Base-by-base conservation (phyloP, 1,140 invertebrate species). In the Polypedilum pembai region DNA sequence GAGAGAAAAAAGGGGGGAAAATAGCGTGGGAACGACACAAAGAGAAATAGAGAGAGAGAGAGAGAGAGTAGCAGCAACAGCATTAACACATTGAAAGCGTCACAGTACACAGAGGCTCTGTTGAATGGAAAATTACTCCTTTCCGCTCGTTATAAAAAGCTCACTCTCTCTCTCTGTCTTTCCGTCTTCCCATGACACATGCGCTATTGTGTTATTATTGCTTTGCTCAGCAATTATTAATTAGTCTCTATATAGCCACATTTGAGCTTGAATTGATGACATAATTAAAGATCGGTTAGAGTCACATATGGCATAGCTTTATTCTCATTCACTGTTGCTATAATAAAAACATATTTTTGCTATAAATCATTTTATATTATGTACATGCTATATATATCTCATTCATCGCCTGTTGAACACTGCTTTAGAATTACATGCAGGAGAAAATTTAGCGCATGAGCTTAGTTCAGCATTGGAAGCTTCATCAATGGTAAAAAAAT, bases 11-110 rank as follows among this genome's bases (percentile, higher is more conserved):
- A 33, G 5, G 24, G 24, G 24, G 4, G n/a, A 15, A 56, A 56
- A 56, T n/a, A 56, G 45, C 45, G 45, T 56, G 45, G 45, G 45
- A 56, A 56, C 12, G 45, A 33, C 5, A 33, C 24, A 33, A 33
- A 33, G 24, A 33, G 24, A 33, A 5, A 33, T 1, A 33, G 24
- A 33, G 24, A 33, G 24, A 33, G 24, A 33, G 24, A 33, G 24
- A 33, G 24, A 33, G 2, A 33, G 24, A 33, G 12, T 12, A 15
- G n/a, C 45, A 56, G 45, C 45, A 56, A 56, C 45, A 56, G 12
- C 45, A 56, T 56, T 56, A 56, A 56, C 45, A 56, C 45, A 56
- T 56, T 56, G 45, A 56, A 56, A 56, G 45, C 45, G 10, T 56
- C 45, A n/a, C 45, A 56, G 12, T 56, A 5, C 24, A 33, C 24